A percentile compares a stretch with the other conserved stretches of the same genome.
Evolutionary conservation across 2,113 vertebrate genomes (phyloP).

Genomic region (Alces alces): DNA sequence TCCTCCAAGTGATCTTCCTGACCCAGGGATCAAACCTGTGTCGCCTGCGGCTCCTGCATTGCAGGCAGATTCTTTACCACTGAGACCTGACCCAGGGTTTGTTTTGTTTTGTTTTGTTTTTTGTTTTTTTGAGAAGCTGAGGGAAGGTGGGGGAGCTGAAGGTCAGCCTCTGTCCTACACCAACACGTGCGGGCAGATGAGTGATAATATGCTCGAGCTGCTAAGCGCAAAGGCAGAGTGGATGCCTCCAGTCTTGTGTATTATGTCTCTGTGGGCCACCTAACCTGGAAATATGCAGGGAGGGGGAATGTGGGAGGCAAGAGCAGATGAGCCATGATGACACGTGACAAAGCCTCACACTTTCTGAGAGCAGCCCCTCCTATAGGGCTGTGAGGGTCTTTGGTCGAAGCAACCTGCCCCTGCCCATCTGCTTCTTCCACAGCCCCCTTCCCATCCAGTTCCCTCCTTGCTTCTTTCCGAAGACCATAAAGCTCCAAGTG

Average conservation of each 20-base stretch:
- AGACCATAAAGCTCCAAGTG: not conserved
- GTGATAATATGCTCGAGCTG: not conserved
- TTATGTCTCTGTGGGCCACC: not conserved
- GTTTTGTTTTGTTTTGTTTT: rapidly evolving
- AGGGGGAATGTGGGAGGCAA: not conserved
- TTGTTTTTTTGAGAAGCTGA: not conserved
- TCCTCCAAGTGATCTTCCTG: not conserved
- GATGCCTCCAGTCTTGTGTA: not conserved
- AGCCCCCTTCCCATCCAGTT: not conserved
- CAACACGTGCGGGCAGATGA: not conserved
- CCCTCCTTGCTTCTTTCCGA: not conserved
- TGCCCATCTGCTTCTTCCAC: not conserved
- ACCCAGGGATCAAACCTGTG: not conserved
- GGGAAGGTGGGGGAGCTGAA: not conserved
- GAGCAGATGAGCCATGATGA: not conserved
- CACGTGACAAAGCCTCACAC: not conserved
- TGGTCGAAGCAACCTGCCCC: not conserved
- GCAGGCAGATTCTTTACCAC: not conserved
- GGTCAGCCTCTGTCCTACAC: not conserved
- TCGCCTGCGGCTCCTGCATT: not conserved
- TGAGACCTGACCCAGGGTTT: not conserved
- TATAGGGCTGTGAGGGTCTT: not conserved
- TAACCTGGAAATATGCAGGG: not conserved
- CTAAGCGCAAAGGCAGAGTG: not conserved
- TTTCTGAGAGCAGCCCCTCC: not conserved